Base-by-base conservation (phyloP, 2,797 vertebrate species). In the Tadarida brasiliensis region DNA sequence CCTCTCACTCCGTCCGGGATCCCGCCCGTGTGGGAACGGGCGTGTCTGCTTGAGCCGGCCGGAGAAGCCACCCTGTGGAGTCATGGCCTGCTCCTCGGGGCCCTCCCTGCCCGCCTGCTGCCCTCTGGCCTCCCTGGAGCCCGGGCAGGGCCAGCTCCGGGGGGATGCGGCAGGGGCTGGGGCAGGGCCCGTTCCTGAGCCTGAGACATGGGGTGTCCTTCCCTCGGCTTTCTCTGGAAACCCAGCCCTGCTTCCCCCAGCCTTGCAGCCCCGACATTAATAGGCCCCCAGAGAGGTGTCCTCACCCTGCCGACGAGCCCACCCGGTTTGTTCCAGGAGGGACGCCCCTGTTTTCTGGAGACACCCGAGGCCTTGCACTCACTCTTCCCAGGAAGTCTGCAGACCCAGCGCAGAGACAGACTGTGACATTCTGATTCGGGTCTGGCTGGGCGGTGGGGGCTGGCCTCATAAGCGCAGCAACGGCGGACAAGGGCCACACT, bases 401-500 rank as follows among this genome's bases (percentile, higher is more conserved):
- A 0, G 2, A n/a, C 26, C 6, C 77, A 17, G 63, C 39, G 68
- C 7, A 0, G 15, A 26, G 30, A 11, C 10, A 1, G 14, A 16
- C 2, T 84, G 49, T 67, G 95, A 59, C 80, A 73, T 20, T 17
- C 17, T 26, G 74, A 14, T 15, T 15, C 11, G 9, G 26, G 26
- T 68, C 56, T 7, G 56, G 80, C 51, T 2, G 10, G 26, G 17
- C 1, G 10, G 30, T 28, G 80, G 17, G 35, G 3, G 47, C 65
- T 5, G 10, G 74, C 33, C 63, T 19, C 20, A 10, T 8, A 51
- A 76, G 59, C 28, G 1, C 3, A 8, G 82, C 28, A 0, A 11
- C 0, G 0, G 22, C 0, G 0, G n/a, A 70, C 15, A 20, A n/a
- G 44, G 77, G 12, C 22, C n/a, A 1, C 4, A 11, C 61, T 54